Evolutionary conservation across 2,113 vertebrate species (phyloP).

Genomic region (Lanius ludovicianus): DNA sequence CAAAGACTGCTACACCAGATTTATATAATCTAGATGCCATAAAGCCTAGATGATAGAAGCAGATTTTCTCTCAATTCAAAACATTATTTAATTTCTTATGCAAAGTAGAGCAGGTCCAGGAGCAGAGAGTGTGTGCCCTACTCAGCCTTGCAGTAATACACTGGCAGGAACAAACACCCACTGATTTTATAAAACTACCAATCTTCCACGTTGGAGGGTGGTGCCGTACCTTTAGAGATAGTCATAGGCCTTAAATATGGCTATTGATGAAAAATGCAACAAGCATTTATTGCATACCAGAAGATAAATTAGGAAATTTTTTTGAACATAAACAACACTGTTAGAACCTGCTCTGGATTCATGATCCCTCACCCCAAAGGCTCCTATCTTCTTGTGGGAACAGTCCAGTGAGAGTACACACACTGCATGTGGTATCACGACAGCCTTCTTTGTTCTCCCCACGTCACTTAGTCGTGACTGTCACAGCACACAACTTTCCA

Average conservation of each 20-base stretch:
- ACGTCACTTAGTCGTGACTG: neutral
- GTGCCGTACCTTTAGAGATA: neutral
- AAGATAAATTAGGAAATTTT: neutral
- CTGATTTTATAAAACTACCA: neutral
- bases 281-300: neutral
- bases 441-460: neutral
- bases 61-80: neutral
- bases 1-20: neutral
- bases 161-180: neutral
- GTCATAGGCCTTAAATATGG: neutral
- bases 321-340: neutral
- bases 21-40: neutral
- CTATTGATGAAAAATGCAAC: neutral
- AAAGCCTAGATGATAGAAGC: neutral
- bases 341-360: neutral
- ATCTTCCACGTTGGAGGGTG: neutral
- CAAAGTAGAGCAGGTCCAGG: neutral
- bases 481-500: neutral
- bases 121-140: neutral
- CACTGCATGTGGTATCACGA: neutral
- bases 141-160: neutral
- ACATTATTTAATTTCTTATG: neutral
- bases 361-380: neutral
- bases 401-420: neutral
- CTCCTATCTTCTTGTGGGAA: neutral